phyloP scores from a whole-genome alignment of 2,888 invertebrate species.

The Rhodophaea formosa region DNA sequence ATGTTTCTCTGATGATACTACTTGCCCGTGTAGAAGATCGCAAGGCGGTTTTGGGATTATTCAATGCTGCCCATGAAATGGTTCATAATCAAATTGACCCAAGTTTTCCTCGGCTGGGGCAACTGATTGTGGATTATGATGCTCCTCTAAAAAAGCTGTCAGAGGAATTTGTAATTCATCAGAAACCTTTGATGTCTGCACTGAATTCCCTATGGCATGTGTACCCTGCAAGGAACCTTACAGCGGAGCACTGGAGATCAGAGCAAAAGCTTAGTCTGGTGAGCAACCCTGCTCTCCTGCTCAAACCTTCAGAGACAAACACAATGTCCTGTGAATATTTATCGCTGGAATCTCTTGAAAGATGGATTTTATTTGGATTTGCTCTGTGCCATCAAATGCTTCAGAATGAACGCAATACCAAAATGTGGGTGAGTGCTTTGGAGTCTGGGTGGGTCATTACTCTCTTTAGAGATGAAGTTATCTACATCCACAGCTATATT shows the following conservation, averaged over 20 bases:
- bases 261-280: constrained; percentile 96
- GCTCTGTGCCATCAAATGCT: constrained; percentile 94
- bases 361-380: constrained; percentile 98
- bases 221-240: constrained; percentile 93
- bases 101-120: constrained; percentile 97
- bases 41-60: constrained; percentile 97
- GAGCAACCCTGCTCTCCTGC: constrained; percentile 95
- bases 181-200: constrained; percentile 91
- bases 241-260: constrained; percentile 96
- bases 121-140: constrained; percentile 99
- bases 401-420: constrained; percentile 90
- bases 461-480: constrained; percentile 97
- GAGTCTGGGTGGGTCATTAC: constrained; percentile 97
- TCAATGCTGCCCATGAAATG: constrained; percentile 98
- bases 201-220: constrained; percentile 93
- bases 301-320: constrained; percentile 97
- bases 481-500: constrained; percentile 96
- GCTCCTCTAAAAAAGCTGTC: constrained; percentile 96
- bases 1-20: constrained; percentile 97
- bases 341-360: constrained; percentile 96
- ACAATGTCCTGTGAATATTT: constrained; percentile 99
- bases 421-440: constrained; percentile 94
- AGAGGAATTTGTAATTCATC: constrained; percentile 98
- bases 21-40: constrained; percentile 99
- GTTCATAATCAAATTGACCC: constrained; percentile 93